Evolutionary conservation across 2,888 invertebrate genomes (phyloP), one percentile per base, ranked within the genome.

Genomic region (Brassicogethes aeneus): DNA sequence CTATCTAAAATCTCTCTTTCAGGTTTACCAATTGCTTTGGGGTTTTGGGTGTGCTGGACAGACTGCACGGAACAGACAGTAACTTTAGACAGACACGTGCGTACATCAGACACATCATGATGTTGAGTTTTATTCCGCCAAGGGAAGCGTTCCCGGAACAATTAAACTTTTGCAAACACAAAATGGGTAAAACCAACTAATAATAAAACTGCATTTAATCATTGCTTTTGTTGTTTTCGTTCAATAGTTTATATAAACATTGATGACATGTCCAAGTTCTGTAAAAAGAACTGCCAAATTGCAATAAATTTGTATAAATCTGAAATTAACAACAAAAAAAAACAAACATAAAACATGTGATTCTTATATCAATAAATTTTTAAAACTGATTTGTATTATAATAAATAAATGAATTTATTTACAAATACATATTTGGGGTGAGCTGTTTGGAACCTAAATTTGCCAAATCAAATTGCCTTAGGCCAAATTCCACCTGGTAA

Each of bases 21-120:
- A 89, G 89, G 66, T 89, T 89, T 64, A 88, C 81, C 57, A 84
- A 88, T 59, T 87, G 86, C 60, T 90, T 78, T 63, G 90, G 90
- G 1, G 85, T 88, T 1, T 68, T 89, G 46, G 89, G 89, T 1
- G 77, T 89, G 0, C 64, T 90, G 54, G 90, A 90, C 63, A 77
- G 85, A 36, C 65, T 90, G 3, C 90, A 90, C 62, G 88, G 88
- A 17, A 90, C 90, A 0, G 88, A 90, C 59, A 75, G 75, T 1
- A 71, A 78, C 56, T 90, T 89, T 65, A 75, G 86, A 12, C 77
- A 76, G 48, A 80, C 84, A 2, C 75, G 79, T 50, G 79, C 79
- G 16, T 86, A 80, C 59, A 67, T 76, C 29, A 75, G 88, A 14
- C 86, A 87, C 64, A 73, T 80, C 31, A 80, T 80, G 77, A 78